Evolutionary conservation across 2,888 invertebrate genomes (phyloP), one percentile per base, ranked within the genome.

Genomic region (Drosophila histrio): DNA sequence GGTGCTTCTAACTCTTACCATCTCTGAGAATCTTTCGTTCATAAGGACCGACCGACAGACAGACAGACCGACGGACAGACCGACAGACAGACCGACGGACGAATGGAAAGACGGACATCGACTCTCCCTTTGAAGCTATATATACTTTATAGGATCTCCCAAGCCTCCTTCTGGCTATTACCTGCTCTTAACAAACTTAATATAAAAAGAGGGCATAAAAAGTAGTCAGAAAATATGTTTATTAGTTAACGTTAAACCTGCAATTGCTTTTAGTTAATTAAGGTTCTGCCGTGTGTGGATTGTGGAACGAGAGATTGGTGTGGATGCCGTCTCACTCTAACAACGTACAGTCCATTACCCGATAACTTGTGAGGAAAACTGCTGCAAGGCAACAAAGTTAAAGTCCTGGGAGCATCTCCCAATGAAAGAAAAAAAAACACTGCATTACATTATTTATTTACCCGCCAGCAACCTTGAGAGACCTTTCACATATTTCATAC

Each of bases 391-490:
- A 24, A 24, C 34, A 17, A 36, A 17, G 13, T n/a, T 24, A 15
- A 49, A 15, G 34, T 9, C 34, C 22, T 34, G 22, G 1, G 24
- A 49, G 49, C 34, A 24, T 22, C 24, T 15, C 24, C 24, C 49
- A 52, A 19, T 19, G 26, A 11, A 43, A 47, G 13, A 19, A 30
- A 21, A 28, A 41, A 24, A 26, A 49, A 44, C 43, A 58, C 52
- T 58, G 44, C 60, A 62, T 63, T 67, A 56, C 64, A 72, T 76
- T 76, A 72, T 76, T 76, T 63, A 73, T 76, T 69, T 53, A 67
- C 17, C 30, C 50, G 46, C 39, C 5, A 28, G 39, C 13, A 64
- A 61, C 60, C 77, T 72, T 59, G 63, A 26, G 26, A 28, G 38
- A 28, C 26, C 24, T 17, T 28, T 52, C 17, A 9, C 15, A 43